phyloP scores from a whole-genome alignment of 2,888 invertebrate species.

The Hydrotaea cyrtoneurina region DNA sequence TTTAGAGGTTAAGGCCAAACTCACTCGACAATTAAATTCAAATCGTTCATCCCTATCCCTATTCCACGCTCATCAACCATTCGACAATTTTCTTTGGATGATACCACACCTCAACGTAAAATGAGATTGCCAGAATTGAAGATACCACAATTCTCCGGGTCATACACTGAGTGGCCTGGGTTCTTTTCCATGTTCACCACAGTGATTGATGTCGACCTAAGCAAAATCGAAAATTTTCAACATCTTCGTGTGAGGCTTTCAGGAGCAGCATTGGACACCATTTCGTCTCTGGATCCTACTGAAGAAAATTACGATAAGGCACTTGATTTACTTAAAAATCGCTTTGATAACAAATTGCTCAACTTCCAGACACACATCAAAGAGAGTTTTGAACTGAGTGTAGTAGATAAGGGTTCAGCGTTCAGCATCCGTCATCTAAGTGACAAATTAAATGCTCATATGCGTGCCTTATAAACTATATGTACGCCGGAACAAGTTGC shows the following conservation, averaged over 20 bases:
- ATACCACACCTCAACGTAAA: not conserved
- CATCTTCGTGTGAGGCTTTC: conserved; percentile 53
- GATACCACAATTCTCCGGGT: conserved; percentile 37
- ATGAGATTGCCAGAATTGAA: conserved; percentile 62
- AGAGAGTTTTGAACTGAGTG: conserved; percentile 42
- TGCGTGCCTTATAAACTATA: conserved; percentile 59
- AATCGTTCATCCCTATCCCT: not conserved
- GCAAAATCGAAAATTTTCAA: conserved; percentile 61
- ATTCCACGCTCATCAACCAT: not conserved
- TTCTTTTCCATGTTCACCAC: conserved; percentile 64
- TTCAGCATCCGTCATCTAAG: conserved; percentile 58
- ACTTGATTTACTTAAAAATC: conserved; percentile 59
- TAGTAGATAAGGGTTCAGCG: conserved; percentile 55
- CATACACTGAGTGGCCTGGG: conserved; percentile 59
- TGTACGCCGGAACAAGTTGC: not conserved
- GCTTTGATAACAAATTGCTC: conserved; percentile 68
- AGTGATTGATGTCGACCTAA: conserved; percentile 51
- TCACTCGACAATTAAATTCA: not conserved
- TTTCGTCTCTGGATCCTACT: conserved; percentile 59
- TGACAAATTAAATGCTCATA: conserved; percentile 58
- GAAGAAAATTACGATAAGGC: conserved; percentile 67
- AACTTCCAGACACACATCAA: conserved; percentile 61
- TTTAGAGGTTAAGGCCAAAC: not conserved
- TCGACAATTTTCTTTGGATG: not conserved
- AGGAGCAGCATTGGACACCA: conserved; percentile 56